These are phyloP conservation scores for Bombus pyrosoma DNA, from an alignment of 1,140 invertebrate species.

Conservation along the genomic window DNA sequence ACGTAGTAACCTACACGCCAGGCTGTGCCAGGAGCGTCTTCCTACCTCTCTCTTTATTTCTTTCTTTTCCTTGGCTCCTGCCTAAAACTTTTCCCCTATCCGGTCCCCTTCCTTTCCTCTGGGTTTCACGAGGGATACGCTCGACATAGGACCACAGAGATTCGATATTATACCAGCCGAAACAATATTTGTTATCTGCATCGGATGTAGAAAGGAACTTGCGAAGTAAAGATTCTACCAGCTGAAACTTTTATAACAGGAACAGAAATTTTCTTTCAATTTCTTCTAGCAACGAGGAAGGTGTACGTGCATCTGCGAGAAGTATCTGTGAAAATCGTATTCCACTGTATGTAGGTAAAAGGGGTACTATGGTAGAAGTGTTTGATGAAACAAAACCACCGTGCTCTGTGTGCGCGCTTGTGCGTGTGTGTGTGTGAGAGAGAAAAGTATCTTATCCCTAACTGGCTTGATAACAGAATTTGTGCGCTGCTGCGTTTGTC, in stretches of 20 bases:
- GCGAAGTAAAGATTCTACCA: neutral
- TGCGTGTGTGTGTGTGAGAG: too few species aligned
- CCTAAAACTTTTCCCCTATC: constrained; percentile 58
- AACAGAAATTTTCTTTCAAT: neutral
- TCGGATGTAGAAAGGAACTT: neutral
- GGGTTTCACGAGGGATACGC: constrained; percentile 41
- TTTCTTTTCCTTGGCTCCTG: constrained; percentile 49
- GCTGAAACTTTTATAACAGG: neutral
- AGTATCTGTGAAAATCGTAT: neutral
- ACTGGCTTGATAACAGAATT: neutral
- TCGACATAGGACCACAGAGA: constrained; percentile 52
- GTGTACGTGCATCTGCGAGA: neutral
- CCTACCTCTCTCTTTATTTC: constrained; percentile 57
- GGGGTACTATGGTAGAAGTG: neutral
- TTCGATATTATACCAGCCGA: constrained; percentile 59
- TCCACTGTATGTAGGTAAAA: neutral
- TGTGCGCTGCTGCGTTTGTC: neutral
- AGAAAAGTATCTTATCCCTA: neutral
- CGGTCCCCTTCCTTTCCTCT: neutral
- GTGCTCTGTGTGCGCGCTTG: too few species aligned
- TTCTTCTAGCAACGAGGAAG: neutral
- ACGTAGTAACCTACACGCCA: constrained; percentile 76
- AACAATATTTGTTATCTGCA: constrained; percentile 52
- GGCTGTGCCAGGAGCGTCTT: constrained; percentile 72
- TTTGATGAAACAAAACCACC: neutral